A percentile compares a stretch with the other conserved stretches of the same genome.
phyloP scores from a whole-genome alignment of 1,140 invertebrate species.

The Pseudobourletiella spinata region DNA sequence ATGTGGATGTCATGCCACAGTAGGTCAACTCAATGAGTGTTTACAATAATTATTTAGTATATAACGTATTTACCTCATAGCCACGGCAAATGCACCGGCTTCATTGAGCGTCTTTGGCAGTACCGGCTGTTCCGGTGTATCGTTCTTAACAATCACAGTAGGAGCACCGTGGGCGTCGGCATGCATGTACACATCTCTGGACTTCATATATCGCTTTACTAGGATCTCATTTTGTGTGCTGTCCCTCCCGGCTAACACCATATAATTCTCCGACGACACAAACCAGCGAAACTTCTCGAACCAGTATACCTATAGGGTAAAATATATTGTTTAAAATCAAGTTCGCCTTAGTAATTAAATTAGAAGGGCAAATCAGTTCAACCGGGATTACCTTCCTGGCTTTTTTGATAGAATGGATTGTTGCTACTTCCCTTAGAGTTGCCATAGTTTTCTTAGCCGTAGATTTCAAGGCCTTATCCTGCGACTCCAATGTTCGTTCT shows the following conservation, averaged over 20 bases:
- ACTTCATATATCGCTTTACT: constrained; percentile 84
- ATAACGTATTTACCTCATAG: too few relatives aligned
- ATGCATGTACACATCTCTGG: constrained; percentile 79
- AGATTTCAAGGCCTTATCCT: constrained; percentile 88
- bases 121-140: constrained; percentile 50
- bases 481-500: constrained; percentile 90
- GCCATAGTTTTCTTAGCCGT: constrained; percentile 93
- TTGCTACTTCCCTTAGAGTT: constrained; percentile 86
- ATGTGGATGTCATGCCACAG: too few relatives aligned
- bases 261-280: constrained; percentile 94
- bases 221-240: constrained; percentile 96
- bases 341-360: too few relatives aligned
- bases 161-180: constrained; percentile 93
- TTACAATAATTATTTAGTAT: too few relatives aligned
- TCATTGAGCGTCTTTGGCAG: constrained; percentile 94
- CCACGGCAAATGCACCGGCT: constrained; percentile 93
- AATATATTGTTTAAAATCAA: too few relatives aligned
- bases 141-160: constrained; percentile 91
- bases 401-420: constrained; percentile 88
- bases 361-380: too few relatives aligned
- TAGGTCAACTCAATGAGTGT: too few relatives aligned
- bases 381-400: constrained; percentile 65
- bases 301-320: constrained; percentile 57
- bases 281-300: constrained; percentile 99
- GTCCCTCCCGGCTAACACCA: constrained; percentile 89